Evolutionary conservation across 1,140 invertebrate species (phyloP).

Genomic region (Drusus annulatus): DNA sequence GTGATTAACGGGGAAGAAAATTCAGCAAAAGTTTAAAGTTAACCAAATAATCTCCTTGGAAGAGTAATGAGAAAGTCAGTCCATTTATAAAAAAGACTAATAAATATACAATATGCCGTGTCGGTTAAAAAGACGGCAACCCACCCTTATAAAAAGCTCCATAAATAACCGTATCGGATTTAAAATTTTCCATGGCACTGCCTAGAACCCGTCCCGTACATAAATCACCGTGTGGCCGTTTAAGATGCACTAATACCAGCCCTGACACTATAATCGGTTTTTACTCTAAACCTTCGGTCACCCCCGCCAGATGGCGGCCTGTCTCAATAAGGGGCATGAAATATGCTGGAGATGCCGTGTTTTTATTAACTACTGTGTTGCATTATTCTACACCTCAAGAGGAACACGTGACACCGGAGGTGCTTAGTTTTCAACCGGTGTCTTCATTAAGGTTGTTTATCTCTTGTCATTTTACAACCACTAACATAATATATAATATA

Average conservation of each 20-base stretch:
- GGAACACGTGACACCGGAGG: too few species aligned
- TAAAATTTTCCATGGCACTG: slow-evolving; percentile 21
- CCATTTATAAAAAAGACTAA: too few species aligned
- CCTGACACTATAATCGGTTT: slow-evolving; percentile 40
- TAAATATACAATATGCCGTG: too few species aligned
- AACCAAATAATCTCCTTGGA: too few species aligned
- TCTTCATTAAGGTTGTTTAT: too few species aligned
- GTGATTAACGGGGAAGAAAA: too few species aligned
- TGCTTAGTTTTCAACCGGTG: too few species aligned
- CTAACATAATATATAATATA: too few species aligned
- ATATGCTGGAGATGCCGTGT: slow-evolving; percentile 12
- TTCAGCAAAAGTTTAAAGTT: too few species aligned
- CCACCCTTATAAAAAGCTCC: not conserved
- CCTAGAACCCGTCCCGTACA: slow-evolving; percentile 11
- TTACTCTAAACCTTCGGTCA: slow-evolving; percentile 37
- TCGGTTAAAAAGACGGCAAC: too few species aligned
- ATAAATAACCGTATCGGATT: slow-evolving; percentile 35
- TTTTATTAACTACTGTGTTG: slow-evolving; percentile 21
- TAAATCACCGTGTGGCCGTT: slow-evolving; percentile 21
- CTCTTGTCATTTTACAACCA: too few species aligned
- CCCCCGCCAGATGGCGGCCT: not conserved
- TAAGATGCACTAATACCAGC: slow-evolving; percentile 32
- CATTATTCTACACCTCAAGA: slow-evolving; percentile 2
- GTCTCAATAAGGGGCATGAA: slow-evolving; percentile 5
- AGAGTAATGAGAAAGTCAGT: too few species aligned